Evolutionary conservation across 2,113 vertebrate genomes (phyloP), one percentile per base, ranked within the genome.

Genomic region (Hemibagrus wyckioides): DNA sequence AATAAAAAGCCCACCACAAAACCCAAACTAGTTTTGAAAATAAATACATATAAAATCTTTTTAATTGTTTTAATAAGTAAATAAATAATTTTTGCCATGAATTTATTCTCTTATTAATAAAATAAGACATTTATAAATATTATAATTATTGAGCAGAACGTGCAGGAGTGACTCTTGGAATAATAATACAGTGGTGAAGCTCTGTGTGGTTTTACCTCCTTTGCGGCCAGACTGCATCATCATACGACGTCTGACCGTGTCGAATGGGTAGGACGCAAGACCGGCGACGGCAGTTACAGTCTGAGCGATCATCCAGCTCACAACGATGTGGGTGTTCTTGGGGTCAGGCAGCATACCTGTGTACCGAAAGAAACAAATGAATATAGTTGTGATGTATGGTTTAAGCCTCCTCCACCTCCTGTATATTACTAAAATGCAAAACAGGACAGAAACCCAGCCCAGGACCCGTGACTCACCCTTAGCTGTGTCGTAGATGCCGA

Each of bases 221-320:
- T 96, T 99, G 75, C 96, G 97, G 36, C 97, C 98, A 0, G 97
- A 98, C 96, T 98, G 97, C 98, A 99, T 99, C 98, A 99, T 99
- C 97, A 98, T 97, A 77, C 97, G 95, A 87, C 97, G 96, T 80
- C 97, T 96, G 79, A 99, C 97, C 0, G 97, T 99, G 91, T 99
- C 97, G 36, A 99, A 99, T 9, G 98, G 97, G 89, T 99, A 99
- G 15, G 97, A 99, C 28, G 88, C 92, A 89, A 99, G 92, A 9
- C 97, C 97, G 0, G 97, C 96, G 0, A 98, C 96, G 0, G 96
- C 96, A 0, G 97, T 99, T 88, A 99, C 97, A 0, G 89, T 85
- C 93, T 99, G 97, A 63, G 97, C 97, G 0, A 99, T 99, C 96
- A 97, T 97, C 98, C 97, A 99, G 95, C 97, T 99, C 88, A 98